Evolutionary conservation across 2,113 vertebrate species (phyloP), one percentile per base, ranked within the genome.

Genomic region (Lophius piscatorius): DNA sequence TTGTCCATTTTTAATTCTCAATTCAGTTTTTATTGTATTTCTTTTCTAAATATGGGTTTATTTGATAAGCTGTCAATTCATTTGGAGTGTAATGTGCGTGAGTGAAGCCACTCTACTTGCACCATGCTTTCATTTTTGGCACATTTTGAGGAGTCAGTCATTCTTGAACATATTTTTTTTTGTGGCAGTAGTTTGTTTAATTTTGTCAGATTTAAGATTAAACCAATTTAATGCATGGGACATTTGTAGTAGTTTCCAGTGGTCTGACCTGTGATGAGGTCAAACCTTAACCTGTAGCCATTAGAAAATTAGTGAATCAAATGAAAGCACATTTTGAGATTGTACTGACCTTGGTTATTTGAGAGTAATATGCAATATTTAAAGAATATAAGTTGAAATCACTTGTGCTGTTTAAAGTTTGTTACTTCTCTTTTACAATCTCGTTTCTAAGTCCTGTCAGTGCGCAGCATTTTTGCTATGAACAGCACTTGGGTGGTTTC

Each of bases 131-230:
- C 36, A 5, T 39, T 22, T 44, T 11, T 22, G 4, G 36, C 3
- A 14, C 7, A 17, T 40, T 39, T 45, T 59, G 9, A 14, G 50
- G 11, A 23, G 23, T 18, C 13, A 24, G 26, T 34, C 36, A 39
- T 56, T 64, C 51, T 65, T 65, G 33, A 74, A 59, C 41, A 34
- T 13, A 34, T n/a, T n/a, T 57, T 58, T 33, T 63, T 58, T 17
- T 39, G 49, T 33, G 16, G 3, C 10, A 12, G 18, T 48, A 10
- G 12, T 7, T 28, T 0, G 3, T 50, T 14, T 45, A 9, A 31
- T 24, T 48, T n/a, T 33, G 10, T 26, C 13, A 3, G 2, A 39
- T 56, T 45, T 57, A 33, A 13, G 4, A 29, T 2, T n/a, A 39
- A 39, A 5, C 1, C 11, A 28, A 24, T 7, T 10, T 2, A n/a